Percentiles rank a stretch among this genome's conserved stretches.
phyloP scores from a whole-genome alignment of 2,797 vertebrate genomes.

The Gobio occitaniae region DNA sequence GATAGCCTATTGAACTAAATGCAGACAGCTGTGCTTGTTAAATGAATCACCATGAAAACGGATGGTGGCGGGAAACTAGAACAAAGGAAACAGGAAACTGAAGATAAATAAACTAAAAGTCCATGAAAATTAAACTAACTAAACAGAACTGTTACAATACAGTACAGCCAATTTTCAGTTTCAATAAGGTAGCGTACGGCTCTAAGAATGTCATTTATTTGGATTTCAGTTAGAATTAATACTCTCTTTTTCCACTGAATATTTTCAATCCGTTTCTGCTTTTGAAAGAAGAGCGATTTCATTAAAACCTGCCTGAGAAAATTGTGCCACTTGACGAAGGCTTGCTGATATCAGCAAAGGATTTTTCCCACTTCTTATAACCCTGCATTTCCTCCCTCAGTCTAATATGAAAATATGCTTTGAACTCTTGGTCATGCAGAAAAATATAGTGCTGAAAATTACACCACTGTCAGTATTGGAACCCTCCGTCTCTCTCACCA shows the following conservation, averaged over 20 bases:
- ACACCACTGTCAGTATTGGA: slow-evolving; percentile 32
- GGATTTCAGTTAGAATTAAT: background rate
- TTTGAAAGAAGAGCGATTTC: slow-evolving; percentile 39
- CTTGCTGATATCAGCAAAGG: slow-evolving; percentile 53
- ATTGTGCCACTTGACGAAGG: slow-evolving; percentile 20
- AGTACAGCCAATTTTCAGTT: background rate
- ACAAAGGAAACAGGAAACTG: background rate
- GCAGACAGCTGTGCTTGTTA: background rate
- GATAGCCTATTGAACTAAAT: background rate
- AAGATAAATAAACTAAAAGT: background rate
- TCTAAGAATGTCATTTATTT: slow-evolving; percentile 10
- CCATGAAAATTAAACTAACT: background rate
- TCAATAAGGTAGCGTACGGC: background rate
- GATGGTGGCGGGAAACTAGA: background rate
- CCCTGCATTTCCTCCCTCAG: slow-evolving; percentile 28
- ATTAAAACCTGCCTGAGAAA: slow-evolving; percentile 32
- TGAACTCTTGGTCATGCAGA: slow-evolving; percentile 39
- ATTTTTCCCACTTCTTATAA: slow-evolving; percentile 25
- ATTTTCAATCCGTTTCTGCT: background rate
- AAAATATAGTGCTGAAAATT: slow-evolving; percentile 44
- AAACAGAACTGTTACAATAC: too few relatives aligned
- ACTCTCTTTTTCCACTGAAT: background rate
- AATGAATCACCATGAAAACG: background rate
- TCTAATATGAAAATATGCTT: slow-evolving; percentile 45
- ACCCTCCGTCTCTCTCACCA: slow-evolving; percentile 37